These are phyloP conservation scores for Sandelia bainsii DNA, from an alignment of 2,797 vertebrate species.

Conservation along the genomic window DNA sequence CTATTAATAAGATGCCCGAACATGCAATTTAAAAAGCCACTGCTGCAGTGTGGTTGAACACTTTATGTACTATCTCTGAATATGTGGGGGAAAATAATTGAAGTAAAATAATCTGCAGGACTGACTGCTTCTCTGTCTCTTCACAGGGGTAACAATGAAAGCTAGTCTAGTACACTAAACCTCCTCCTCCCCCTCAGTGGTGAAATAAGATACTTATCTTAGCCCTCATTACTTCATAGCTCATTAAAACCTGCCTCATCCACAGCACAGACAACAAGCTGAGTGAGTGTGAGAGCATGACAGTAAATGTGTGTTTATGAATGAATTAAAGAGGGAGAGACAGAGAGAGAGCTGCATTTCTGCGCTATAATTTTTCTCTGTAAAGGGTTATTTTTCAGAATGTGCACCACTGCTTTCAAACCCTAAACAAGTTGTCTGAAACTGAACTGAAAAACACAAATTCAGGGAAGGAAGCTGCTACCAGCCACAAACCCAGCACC, in stretches of 20 bases:
- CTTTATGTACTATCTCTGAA: neutral
- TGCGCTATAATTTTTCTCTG: neutral
- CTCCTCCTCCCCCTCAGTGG: neutral
- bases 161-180: constrained; percentile 4
- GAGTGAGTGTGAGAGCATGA: neutral
- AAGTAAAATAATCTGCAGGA: constrained; percentile 22
- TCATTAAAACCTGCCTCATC: constrained; percentile 55
- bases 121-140: neutral
- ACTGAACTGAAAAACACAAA: constrained; percentile 21
- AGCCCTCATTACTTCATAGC: constrained; percentile 57
- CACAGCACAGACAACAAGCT: constrained; percentile 21
- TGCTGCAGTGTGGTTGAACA: neutral
- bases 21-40: neutral
- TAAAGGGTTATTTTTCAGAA: neutral
- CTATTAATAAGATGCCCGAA: neutral
- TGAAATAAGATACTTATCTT: constrained; percentile 70
- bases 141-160: constrained; percentile 23
- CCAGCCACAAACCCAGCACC: constrained; percentile 3
- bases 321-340: constrained; percentile 23
- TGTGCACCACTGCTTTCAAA: neutral
- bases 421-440: neutral
- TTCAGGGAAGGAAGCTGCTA: constrained; percentile 20
- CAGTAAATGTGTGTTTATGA: constrained; percentile 21
- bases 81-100: neutral
- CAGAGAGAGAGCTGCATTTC: neutral